Conservation (phyloP, 2,797 vertebrate species). For the Vireo griseus region DNA sequence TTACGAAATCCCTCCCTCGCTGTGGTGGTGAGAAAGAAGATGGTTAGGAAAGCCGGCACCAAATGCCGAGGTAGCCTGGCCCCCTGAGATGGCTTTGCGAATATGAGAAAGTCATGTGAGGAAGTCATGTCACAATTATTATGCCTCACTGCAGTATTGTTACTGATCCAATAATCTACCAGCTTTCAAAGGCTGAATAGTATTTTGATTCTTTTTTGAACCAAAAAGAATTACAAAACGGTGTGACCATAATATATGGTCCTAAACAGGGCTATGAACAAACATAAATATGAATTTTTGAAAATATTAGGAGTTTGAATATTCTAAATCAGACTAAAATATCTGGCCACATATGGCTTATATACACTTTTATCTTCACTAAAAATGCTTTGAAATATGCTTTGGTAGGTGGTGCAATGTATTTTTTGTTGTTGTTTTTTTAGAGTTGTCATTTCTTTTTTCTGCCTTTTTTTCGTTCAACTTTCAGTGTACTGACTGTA, state of each 20-base stretch:
- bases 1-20: background rate
- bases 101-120: background rate
- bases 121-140: background rate
- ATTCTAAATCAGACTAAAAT: background rate
- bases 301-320: background rate
- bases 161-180: background rate
- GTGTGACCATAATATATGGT: background rate
- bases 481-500: background rate
- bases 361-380: background rate
- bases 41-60: background rate
- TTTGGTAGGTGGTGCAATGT: background rate
- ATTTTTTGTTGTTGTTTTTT: background rate
- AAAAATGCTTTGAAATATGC: background rate
- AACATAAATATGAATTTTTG: background rate
- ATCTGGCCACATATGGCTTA: background rate
- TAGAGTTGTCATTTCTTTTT: background rate
- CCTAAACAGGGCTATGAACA: background rate
- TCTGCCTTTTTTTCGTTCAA: background rate
- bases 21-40: background rate
- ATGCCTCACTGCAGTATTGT: background rate
- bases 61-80: fast-evolving
- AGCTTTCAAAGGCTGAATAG: background rate
- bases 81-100: background rate
- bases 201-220: background rate
- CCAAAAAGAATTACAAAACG: background rate